A percentile compares a stretch with the other conserved stretches of the same genome.
These are phyloP conservation scores for Catharus ustulatus DNA, from an alignment of 2,797 vertebrate species.

Conservation along the genomic window DNA sequence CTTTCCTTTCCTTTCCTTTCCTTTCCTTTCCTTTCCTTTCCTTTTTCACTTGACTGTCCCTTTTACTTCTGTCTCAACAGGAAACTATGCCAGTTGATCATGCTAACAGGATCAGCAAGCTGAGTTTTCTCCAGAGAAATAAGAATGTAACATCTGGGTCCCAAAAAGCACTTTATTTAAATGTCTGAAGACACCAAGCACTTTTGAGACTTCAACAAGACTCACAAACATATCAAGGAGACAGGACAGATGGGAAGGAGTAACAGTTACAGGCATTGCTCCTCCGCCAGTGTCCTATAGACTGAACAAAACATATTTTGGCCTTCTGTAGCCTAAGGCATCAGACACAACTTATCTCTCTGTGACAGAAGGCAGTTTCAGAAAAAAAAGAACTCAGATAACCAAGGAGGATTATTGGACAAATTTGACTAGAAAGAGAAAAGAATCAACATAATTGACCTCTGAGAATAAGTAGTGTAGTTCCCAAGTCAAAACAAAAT, in stretches of 20 bases:
- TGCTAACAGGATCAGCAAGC: neutral
- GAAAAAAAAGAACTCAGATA: neutral
- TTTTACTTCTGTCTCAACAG: neutral
- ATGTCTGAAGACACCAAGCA: neutral
- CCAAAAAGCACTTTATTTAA: neutral
- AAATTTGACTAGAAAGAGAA: neutral
- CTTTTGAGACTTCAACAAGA: neutral
- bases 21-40: no score
- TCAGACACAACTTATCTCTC: neutral
- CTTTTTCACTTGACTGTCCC: neutral
- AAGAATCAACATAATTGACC: neutral
- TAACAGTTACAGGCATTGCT: neutral
- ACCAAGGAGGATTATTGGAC: neutral
- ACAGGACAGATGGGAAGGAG: conserved; percentile 15
- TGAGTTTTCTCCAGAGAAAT: neutral
- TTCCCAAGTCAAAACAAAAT: neutral
- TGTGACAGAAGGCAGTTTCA: neutral
- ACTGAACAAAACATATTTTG: neutral
- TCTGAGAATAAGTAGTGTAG: neutral
- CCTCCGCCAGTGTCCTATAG: neutral
- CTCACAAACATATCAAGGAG: conserved; percentile 2
- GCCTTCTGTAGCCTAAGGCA: neutral
- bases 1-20: no score
- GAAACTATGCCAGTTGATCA: neutral
- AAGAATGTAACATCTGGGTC: neutral